Evolutionary conservation across 2,888 invertebrate species (phyloP).

Genomic region (Peribatodes rhomboidaria): DNA sequence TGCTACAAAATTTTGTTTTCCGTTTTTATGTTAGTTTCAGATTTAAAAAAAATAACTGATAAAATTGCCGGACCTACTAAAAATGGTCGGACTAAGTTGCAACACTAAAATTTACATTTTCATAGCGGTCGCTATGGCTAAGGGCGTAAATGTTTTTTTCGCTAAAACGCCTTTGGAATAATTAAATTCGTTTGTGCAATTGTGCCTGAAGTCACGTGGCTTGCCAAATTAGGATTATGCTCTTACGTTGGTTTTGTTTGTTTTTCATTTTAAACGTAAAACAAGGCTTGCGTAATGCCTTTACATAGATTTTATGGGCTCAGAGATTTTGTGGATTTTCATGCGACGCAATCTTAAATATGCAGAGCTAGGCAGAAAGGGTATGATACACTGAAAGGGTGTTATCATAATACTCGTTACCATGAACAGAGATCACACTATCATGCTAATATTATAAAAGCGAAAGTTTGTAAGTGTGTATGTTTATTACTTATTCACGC

Average conservation of each 20-base stretch:
- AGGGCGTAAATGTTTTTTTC: constrained; percentile 21
- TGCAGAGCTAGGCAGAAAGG: too few relatives aligned
- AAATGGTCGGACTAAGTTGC: background rate
- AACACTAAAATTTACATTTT: constrained; percentile 26
- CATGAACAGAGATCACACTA: too few relatives aligned
- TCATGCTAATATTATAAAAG: too few relatives aligned
- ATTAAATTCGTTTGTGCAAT: constrained; percentile 52
- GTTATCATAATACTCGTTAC: too few relatives aligned
- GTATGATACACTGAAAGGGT: too few relatives aligned
- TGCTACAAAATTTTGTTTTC: too few relatives aligned
- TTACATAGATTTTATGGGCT: background rate
- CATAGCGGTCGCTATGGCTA: constrained; percentile 13
- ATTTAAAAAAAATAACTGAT: too few relatives aligned
- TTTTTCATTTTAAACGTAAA: constrained; percentile 18
- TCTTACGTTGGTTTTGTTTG: constrained; percentile 4
- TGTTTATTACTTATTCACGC: too few relatives aligned
- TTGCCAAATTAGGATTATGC: constrained; percentile 21
- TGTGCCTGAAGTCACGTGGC: constrained; percentile 46
- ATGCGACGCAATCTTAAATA: too few relatives aligned
- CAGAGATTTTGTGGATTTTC: background rate
- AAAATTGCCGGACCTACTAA: too few relatives aligned
- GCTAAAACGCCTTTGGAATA: constrained; percentile 27
- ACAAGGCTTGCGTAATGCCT: background rate
- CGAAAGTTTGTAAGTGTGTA: too few relatives aligned
- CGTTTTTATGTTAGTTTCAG: background rate